Evolutionary conservation across 1,140 invertebrate species (phyloP).

Genomic region (Anastrepha obliqua): DNA sequence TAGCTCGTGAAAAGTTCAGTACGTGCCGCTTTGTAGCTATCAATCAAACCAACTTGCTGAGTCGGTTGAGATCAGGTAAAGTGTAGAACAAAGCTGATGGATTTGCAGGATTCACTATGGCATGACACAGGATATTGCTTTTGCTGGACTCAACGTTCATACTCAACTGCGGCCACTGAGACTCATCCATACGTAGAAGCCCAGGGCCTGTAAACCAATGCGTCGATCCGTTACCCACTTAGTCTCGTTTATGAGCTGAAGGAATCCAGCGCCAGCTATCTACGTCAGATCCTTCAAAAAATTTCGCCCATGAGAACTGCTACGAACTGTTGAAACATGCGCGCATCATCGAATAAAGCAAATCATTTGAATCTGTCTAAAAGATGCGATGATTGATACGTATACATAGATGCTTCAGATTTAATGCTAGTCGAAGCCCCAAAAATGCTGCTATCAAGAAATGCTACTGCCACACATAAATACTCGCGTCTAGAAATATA

Average conservation of each 20-base stretch:
- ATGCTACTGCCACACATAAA: conserved; percentile 31
- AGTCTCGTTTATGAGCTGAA: not conserved
- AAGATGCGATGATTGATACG: not conserved
- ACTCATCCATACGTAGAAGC: not conserved
- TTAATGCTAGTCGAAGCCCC: conserved; percentile 62
- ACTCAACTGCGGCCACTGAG: not conserved
- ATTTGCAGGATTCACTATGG: not conserved
- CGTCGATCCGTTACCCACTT: not conserved
- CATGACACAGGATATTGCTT: not conserved
- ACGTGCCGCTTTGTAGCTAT: not conserved
- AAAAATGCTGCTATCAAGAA: conserved; percentile 69
- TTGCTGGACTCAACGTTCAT: not conserved
- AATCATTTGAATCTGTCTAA: conserved; percentile 42
- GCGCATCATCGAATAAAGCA: conserved; percentile 48
- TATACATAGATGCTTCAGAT: not conserved
- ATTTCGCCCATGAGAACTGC: conserved; percentile 63
- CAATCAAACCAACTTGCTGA: not conserved
- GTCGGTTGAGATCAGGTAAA: not conserved
- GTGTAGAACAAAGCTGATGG: not conserved
- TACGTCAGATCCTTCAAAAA: conserved; percentile 57
- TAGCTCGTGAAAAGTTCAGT: not conserved
- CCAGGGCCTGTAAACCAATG: not conserved
- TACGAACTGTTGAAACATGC: conserved; percentile 60
- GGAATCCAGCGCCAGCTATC: conserved; percentile 58
- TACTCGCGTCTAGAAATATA: conserved; percentile 46